A percentile compares a stretch with the other conserved stretches of the same genome.
Evolutionary conservation across 2,113 vertebrate genomes (phyloP).

Genomic region (Vireo altiloquus): DNA sequence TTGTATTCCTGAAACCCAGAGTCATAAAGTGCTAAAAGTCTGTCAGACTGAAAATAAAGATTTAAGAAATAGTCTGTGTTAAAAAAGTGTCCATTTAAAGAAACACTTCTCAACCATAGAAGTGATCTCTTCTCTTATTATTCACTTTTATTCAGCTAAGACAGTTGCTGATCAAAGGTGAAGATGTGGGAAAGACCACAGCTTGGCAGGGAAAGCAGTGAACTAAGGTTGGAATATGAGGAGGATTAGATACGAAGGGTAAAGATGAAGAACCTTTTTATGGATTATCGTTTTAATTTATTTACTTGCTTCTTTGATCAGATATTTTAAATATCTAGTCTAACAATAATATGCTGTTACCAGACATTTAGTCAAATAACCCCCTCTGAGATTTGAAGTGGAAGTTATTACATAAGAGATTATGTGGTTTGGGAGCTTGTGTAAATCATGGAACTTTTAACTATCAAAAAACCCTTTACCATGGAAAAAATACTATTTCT

Average conservation of each 20-base stretch:
- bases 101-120: not conserved
- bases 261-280: not conserved
- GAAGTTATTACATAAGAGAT: not conserved
- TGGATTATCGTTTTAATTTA: not conserved
- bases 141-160: not conserved
- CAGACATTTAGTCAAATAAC: not conserved
- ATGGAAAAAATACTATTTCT: not conserved
- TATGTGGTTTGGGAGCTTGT: not conserved
- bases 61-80: not conserved
- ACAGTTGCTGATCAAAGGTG: not conserved
- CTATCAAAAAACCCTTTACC: accelerated
- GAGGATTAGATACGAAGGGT: not conserved
- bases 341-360: not conserved
- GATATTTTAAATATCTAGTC: not conserved
- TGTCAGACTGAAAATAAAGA: not conserved
- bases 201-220: not conserved
- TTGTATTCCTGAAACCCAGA: not conserved
- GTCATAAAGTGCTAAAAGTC: not conserved
- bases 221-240: not conserved
- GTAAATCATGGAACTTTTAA: not conserved
- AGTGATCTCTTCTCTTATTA: not conserved
- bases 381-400: not conserved
- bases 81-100: not conserved
- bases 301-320: not conserved
- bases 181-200: not conserved